Evolutionary conservation across 2,113 vertebrate species (phyloP).

Genomic region (Connochaetes taurinus): DNA sequence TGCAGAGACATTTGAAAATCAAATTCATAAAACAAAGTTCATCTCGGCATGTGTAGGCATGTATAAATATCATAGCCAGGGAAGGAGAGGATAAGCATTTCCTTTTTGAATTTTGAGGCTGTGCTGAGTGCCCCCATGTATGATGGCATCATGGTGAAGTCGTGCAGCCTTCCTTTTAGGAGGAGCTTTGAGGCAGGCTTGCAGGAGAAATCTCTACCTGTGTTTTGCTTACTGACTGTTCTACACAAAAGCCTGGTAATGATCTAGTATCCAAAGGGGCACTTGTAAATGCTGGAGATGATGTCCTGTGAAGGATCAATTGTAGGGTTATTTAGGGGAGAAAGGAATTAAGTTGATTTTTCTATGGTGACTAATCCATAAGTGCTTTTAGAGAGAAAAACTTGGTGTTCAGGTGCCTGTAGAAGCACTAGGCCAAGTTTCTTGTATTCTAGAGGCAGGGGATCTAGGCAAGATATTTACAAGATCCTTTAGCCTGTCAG

Average conservation of each 20-base stretch:
- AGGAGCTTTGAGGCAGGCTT: not conserved
- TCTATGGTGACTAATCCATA: constrained; percentile 30
- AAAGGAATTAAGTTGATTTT: constrained; percentile 9
- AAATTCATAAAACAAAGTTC: not conserved
- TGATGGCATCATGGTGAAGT: not conserved
- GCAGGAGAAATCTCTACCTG: not conserved
- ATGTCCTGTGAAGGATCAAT: not conserved
- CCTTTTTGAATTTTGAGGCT: not conserved
- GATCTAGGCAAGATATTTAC: not conserved
- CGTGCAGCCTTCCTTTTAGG: not conserved
- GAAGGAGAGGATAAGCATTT: not conserved
- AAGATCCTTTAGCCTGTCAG: constrained; percentile 17
- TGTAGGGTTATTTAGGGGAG: not conserved
- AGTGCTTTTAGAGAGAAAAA: constrained; percentile 25
- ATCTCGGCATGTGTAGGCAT: not conserved
- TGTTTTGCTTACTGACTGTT: not conserved
- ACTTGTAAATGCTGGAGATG: not conserved
- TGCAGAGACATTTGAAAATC: not conserved
- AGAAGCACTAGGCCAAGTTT: not conserved
- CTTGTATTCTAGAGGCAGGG: not conserved
- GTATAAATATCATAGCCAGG: not conserved
- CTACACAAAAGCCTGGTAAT: constrained; percentile 2
- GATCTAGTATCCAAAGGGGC: not conserved
- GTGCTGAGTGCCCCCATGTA: not conserved
- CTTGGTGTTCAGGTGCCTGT: not conserved